phyloP scores from a whole-genome alignment of 2,797 vertebrate species.

The Poeciliopsis infans region DNA sequence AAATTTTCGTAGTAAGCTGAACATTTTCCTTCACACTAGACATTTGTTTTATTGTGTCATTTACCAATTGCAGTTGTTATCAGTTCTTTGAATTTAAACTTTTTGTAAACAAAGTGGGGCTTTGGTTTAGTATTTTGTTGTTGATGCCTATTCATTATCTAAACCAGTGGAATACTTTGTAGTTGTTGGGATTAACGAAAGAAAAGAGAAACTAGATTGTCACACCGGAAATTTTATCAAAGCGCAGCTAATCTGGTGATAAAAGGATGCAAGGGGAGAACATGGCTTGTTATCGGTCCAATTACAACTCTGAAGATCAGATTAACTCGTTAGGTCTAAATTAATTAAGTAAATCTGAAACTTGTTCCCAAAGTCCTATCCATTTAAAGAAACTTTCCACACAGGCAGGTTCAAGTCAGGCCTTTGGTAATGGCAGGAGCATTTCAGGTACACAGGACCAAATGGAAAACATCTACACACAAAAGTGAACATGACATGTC shows the following conservation, averaged over 20 bases:
- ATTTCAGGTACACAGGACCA: neutral
- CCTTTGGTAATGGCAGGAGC: neutral
- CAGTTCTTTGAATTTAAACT: neutral
- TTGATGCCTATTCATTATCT: neutral
- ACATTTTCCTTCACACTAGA: neutral
- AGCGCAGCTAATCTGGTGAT: constrained; percentile 54
- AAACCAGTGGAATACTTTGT: constrained; percentile 26
- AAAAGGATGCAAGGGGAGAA: constrained; percentile 41
- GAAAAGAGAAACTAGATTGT: constrained; percentile 14
- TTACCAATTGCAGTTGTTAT: neutral
- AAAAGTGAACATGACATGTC: neutral
- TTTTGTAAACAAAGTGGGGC: neutral
- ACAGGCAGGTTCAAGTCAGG: neutral
- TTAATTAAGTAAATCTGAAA: constrained; percentile 45
- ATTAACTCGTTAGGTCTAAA: constrained; percentile 60
- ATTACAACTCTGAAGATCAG: constrained; percentile 22
- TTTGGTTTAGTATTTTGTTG: neutral
- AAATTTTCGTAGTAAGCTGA: neutral
- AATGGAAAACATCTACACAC: neutral
- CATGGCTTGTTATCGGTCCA: constrained; percentile 14
- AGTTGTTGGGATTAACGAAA: constrained; percentile 19
- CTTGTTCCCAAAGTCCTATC: constrained; percentile 21
- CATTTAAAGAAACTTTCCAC: neutral
- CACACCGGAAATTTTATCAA: constrained; percentile 45
- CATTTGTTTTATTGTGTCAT: neutral